Base-by-base conservation (phyloP, 2,888 invertebrate species). In the Amphipoea oculea region DNA sequence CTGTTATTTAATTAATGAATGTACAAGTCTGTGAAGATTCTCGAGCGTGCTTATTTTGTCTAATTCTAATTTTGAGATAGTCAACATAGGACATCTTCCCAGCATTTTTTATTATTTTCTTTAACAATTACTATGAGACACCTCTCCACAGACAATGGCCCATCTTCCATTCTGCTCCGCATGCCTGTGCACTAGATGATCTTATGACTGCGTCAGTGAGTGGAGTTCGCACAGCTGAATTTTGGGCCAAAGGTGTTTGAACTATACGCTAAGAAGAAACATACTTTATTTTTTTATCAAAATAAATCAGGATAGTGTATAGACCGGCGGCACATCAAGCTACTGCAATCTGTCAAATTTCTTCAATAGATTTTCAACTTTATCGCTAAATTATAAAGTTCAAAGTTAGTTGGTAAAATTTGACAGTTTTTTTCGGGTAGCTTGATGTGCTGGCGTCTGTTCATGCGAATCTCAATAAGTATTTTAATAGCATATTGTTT, bases 1-100 rank as follows among this genome's bases (percentile, higher is more conserved):
- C 48, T 66, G 4, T 4, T 82, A 67, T 29, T 65, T 36, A 78
- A 40, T 76, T 4, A 60, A 75, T 14, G 40, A 68, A 68, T 29
- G 17, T 79, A 67, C 40, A 67, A 51, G 48, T 67, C 48, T 79
- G 48, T 40, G 40, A 29, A 42, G 51, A 65, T 23, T 5, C 40
- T 9, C 23, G 11, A 40, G 65, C 40, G 23, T 11, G 40, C 20
- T 65, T 69, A 29, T 0, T 45, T 69, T 14, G 36, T 36, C 9
- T 23, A 40, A 40, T 23, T 65, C 20, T 11, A 20, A 40, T 63
- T 65, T 40, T 65, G 40, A 40, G 4, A 20, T 23, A 65, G 1
- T 40, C 29, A 62, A 62, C 0, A 7, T 29, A 17, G 14, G 29
- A 29, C 36, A 23, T 65, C 0, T 40, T 65, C 5, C 11, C 23